Base-by-base conservation (phyloP, 2,113 vertebrate genomes). In the Pardalotus punctatus region DNA sequence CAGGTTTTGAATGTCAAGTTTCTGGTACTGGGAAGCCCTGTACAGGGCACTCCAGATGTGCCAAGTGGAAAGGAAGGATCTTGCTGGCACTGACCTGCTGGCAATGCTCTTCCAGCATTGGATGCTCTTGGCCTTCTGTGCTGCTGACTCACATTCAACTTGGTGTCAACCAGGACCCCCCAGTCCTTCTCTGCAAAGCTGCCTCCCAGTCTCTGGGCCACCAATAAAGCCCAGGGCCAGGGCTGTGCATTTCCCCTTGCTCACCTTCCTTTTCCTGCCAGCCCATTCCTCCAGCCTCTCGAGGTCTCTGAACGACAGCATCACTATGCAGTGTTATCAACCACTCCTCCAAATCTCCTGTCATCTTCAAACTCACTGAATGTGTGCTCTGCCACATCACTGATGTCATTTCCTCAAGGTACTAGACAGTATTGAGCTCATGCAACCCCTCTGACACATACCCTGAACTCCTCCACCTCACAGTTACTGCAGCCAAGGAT, bases 1-100 rank as follows among this genome's bases (percentile, higher is more conserved):
- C 51, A 56, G 56, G 65, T 38, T 87, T 72, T n/a, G 31, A 83
- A 51, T 33, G 67, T 27, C 69, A 54, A 9, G 45, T 50, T 82
- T 64, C 81, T 89, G 18, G 0, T 3, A 11, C 5, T 31, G 43
- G 36, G 58, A 80, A 92, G 67, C 9, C 2, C 1, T 0, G 0
- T 20, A 48, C 23, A 15, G 14, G 27, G 33, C 28, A 25, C 28
- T 72, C 72, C 42, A 61, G 16, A 27, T 12, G 38, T 24, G 42
- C 38, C 29, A 28, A 35, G 61, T 1, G 45, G 38, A 40, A 73
- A 70, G 47, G 56, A 72, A 81, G 45, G 28, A 74, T 40, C n/a
- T 17, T 29, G 43, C 25, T 66, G 48, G 47, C 69, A 54, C 0
- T 72, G 86, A 56, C 40, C 35, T 80, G 57, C 25, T 64, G 27